Conservation (phyloP, 1,140 invertebrate genomes). For the Dendrolimus kikuchii region DNA sequence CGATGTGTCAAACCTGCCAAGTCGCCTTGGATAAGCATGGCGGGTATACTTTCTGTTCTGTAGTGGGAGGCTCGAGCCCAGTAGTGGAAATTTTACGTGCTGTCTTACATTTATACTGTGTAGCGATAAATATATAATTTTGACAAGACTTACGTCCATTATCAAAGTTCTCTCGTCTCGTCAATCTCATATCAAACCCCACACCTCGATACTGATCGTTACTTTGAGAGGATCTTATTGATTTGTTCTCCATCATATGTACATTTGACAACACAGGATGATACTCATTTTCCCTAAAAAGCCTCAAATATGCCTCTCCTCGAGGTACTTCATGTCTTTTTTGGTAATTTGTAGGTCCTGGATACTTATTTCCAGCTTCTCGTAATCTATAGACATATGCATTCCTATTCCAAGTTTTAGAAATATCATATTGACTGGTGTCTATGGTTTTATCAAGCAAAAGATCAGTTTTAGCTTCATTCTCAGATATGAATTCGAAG, state of each 20-base stretch:
- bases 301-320: conserved; percentile 26
- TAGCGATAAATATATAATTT: background rate
- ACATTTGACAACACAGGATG: conserved; percentile 11
- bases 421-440: too few relatives aligned
- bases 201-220: conserved; percentile 18
- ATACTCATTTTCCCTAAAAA: conserved; percentile 25
- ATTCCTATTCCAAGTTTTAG: too few relatives aligned
- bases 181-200: conserved; percentile 23
- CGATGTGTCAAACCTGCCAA: too few relatives aligned
- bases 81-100: too few relatives aligned
- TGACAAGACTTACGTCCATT: conserved; percentile 22
- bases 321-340: conserved; percentile 24
- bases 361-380: background rate
- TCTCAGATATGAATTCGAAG: conserved; percentile 47
- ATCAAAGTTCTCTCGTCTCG: conserved; percentile 12
- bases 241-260: conserved; percentile 32
- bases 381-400: too few relatives aligned
- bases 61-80: too few relatives aligned
- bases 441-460: too few relatives aligned
- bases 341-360: too few relatives aligned
- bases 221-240: conserved; percentile 18
- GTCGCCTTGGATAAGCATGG: too few relatives aligned
- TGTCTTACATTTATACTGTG: too few relatives aligned
- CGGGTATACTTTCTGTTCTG: too few relatives aligned
- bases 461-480: background rate